Conservation (phyloP, 2,888 invertebrate genomes). For the Clostera curtula region DNA sequence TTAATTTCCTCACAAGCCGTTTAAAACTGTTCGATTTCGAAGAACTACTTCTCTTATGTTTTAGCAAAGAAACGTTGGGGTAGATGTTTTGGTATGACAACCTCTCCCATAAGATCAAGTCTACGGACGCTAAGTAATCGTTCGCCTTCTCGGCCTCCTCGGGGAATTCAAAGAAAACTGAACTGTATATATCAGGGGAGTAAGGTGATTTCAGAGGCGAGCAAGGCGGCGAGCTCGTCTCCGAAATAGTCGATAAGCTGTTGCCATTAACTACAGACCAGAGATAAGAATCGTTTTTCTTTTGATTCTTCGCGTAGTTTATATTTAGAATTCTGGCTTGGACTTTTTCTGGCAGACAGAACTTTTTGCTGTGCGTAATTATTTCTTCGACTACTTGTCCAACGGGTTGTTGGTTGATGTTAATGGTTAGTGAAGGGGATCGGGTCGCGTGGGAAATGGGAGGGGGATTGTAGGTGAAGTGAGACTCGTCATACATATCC, state of each 20-base stretch:
- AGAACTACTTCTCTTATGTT: slow-evolving; percentile 35
- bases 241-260: slow-evolving; percentile 55
- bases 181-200: slow-evolving; percentile 54
- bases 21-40: slow-evolving; percentile 45
- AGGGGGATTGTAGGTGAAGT: slow-evolving; percentile 41
- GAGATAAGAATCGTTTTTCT: slow-evolving; percentile 51
- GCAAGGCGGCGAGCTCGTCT: slow-evolving; percentile 38
- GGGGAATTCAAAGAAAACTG: slow-evolving; percentile 60
- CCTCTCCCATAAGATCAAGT: slow-evolving; percentile 63
- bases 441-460: slow-evolving; percentile 25
- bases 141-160: slow-evolving; percentile 34
- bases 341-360: slow-evolving; percentile 44
- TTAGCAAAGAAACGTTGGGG: slow-evolving; percentile 49
- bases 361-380: slow-evolving; percentile 39
- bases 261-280: slow-evolving; percentile 40
- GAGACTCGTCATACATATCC: slow-evolving; percentile 53
- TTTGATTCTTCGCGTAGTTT: slow-evolving; percentile 27
- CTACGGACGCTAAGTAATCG: slow-evolving; percentile 45
- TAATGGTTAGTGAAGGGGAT: slow-evolving; percentile 15
- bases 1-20: slow-evolving; percentile 38
- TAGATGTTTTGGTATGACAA: slow-evolving; percentile 44
- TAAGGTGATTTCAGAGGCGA: slow-evolving; percentile 31
- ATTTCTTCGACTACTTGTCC: slow-evolving; percentile 51
- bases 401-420: slow-evolving; percentile 30
- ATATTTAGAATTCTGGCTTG: slow-evolving; percentile 33